These are phyloP conservation scores for Microplitis demolitor DNA, from an alignment of 1,140 invertebrate genomes.

Conservation along the genomic window DNA sequence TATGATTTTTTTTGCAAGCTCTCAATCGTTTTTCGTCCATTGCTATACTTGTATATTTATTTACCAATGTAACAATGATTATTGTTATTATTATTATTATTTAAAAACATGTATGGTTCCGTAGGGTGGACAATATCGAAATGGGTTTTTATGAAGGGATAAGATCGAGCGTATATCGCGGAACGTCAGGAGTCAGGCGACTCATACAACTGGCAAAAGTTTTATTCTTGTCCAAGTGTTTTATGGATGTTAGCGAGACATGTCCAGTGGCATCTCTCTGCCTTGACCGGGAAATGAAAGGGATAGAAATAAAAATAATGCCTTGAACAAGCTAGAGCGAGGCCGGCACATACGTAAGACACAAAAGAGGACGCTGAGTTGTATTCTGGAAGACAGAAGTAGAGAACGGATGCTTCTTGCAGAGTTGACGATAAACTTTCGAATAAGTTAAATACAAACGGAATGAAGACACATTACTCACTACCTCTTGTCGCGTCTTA, in stretches of 20 bases:
- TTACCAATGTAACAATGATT: neutral
- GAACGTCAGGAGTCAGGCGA: neutral
- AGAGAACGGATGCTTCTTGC: conserved; percentile 26
- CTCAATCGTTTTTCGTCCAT: no score
- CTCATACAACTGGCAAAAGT: conserved; percentile 11
- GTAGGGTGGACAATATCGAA: conserved; percentile 13
- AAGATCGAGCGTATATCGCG: neutral
- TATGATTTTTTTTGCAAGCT: no score
- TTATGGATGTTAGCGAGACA: conserved; percentile 20
- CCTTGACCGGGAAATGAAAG: neutral
- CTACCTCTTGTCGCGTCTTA: conserved; percentile 17
- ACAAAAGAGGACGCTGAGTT: neutral
- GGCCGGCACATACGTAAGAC: neutral
- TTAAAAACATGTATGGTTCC: neutral
- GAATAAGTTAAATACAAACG: conserved; percentile 33
- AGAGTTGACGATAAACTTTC: conserved; percentile 31
- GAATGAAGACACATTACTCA: conserved; percentile 33
- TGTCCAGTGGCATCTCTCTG: conserved; percentile 15
- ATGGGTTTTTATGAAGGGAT: neutral
- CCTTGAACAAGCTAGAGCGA: neutral
- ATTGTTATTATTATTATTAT: neutral
- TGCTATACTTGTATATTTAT: no score
- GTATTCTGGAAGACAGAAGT: neutral
- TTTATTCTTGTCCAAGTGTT: conserved; percentile 15
- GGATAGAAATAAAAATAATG: conserved; percentile 2